A percentile compares a stretch with the other conserved stretches of the same genome.
phyloP scores from a whole-genome alignment of 1,140 invertebrate species.

The Aphaenogaster rudis region DNA sequence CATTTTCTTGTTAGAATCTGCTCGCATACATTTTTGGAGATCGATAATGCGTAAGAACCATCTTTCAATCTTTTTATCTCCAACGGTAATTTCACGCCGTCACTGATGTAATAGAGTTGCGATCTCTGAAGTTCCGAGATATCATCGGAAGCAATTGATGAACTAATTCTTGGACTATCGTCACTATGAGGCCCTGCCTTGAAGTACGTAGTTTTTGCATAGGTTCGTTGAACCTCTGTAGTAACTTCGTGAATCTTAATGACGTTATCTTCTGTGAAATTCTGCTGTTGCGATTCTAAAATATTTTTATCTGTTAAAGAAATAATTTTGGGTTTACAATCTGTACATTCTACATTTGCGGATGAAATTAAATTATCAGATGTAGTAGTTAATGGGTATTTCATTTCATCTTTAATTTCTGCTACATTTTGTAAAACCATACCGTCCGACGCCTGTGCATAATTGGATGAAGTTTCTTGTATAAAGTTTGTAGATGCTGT shows the following conservation, averaged over 20 bases:
- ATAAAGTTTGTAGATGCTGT: neutral
- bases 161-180: neutral
- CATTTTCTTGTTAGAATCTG: constrained; percentile 77
- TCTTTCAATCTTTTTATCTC: constrained; percentile 79
- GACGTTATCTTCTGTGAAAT: neutral
- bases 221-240: constrained; percentile 24
- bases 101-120: constrained; percentile 80
- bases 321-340: neutral
- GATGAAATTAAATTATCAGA: neutral
- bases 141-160: constrained; percentile 40
- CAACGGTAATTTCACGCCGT: constrained; percentile 81
- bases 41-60: constrained; percentile 78
- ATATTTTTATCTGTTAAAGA: neutral
- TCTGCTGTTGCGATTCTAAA: neutral
- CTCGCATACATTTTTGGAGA: constrained; percentile 80
- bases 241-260: constrained; percentile 41
- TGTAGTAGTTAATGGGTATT: neutral
- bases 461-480: constrained; percentile 12
- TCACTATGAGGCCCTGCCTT: neutral
- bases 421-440: constrained; percentile 11
- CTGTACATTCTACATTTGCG: neutral
- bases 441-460: neutral
- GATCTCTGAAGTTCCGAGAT: constrained; percentile 67
- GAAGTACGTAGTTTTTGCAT: constrained; percentile 21
- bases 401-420: constrained; percentile 1